These are phyloP conservation scores for Nycteola revayana DNA, from an alignment of 2,888 invertebrate genomes.

Conservation along the genomic window DNA sequence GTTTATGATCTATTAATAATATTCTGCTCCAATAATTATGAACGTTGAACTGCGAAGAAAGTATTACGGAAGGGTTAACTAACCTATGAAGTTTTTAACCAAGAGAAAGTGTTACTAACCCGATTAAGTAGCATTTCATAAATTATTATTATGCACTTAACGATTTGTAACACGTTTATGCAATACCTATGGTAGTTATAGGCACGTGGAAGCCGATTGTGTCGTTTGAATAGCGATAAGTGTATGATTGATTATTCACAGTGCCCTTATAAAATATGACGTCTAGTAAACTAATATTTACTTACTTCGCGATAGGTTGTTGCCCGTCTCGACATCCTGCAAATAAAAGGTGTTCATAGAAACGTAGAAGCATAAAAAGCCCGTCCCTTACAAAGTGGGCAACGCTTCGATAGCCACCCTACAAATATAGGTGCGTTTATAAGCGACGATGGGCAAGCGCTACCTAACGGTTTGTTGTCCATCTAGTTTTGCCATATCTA, in stretches of 20 bases:
- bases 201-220: slow-evolving; percentile 55
- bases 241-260: slow-evolving; percentile 59
- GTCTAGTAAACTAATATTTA: slow-evolving; percentile 17
- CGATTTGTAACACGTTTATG: slow-evolving; percentile 43
- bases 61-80: slow-evolving; percentile 27
- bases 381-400: slow-evolving; percentile 23
- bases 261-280: slow-evolving; percentile 21
- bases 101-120: slow-evolving; percentile 39
- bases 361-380: slow-evolving; percentile 24
- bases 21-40: slow-evolving; percentile 3
- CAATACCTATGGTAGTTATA: slow-evolving; percentile 40
- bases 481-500: slow-evolving; percentile 19
- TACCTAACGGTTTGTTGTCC: slow-evolving; percentile 14
- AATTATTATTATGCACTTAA: slow-evolving; percentile 36
- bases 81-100: slow-evolving; percentile 16
- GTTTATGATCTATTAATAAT: slow-evolving; percentile 30
- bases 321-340: slow-evolving; percentile 19
- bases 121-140: slow-evolving; percentile 33
- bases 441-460: slow-evolving; percentile 13
- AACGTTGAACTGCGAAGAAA: slow-evolving; percentile 18
- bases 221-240: slow-evolving; percentile 54
- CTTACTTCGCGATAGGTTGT: slow-evolving; percentile 19
- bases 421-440: slow-evolving; percentile 25
- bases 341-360: slow-evolving; percentile 17
- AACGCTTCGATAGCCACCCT: slow-evolving; percentile 33